Evolutionary conservation across 2,113 vertebrate genomes (phyloP).

Genomic region (Hemichromis elongatus): DNA sequence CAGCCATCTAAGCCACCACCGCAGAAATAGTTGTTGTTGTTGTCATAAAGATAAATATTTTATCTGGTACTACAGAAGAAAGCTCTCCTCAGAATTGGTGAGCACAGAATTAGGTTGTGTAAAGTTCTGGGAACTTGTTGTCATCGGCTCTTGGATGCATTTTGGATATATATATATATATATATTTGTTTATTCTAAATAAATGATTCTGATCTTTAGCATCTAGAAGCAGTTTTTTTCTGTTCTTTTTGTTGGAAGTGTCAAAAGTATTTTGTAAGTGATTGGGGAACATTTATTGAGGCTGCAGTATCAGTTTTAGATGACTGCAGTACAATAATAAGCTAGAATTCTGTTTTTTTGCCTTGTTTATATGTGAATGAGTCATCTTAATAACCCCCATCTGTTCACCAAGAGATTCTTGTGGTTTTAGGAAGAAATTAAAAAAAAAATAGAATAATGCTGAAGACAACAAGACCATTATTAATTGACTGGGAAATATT

Average conservation of each 20-base stretch:
- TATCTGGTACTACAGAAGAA: neutral
- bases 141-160: neutral
- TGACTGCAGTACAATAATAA: neutral
- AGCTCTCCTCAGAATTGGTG: neutral
- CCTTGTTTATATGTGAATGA: neutral
- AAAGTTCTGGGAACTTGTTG: neutral
- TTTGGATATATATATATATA: too few relatives aligned
- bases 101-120: neutral
- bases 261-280: neutral
- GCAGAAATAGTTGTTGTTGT: neutral
- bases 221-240: neutral
- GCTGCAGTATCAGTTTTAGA: neutral
- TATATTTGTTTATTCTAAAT: neutral
- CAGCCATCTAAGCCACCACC: neutral
- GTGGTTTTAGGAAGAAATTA: neutral
- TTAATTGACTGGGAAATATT: neutral
- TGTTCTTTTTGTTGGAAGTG: neutral
- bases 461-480: neutral
- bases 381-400: neutral
- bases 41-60: neutral
- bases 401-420: neutral
- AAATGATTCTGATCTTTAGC: neutral
- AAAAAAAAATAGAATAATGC: neutral
- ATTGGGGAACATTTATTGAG: neutral
- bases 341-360: neutral